A percentile compares a stretch with the other conserved stretches of the same genome.
phyloP scores from a whole-genome alignment of 2,113 vertebrate species.

The Oriolus oriolus region DNA sequence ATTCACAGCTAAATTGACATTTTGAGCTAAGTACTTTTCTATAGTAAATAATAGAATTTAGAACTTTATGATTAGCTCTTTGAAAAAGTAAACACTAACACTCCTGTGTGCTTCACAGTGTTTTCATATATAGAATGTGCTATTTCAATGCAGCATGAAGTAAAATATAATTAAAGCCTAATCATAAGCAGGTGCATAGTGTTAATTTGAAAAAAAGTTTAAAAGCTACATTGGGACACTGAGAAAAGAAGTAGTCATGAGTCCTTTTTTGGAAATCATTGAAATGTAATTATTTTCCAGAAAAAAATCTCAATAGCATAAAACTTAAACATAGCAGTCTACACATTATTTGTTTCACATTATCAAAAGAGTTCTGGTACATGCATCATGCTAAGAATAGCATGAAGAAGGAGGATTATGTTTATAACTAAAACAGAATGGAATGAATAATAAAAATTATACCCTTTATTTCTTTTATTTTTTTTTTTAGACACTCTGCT shows the following conservation, averaged over 20 bases:
- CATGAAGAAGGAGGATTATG: not conserved
- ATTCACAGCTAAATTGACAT: not conserved
- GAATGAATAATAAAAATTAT: not conserved
- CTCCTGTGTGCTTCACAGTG: not conserved
- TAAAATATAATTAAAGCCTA: constrained; percentile 21
- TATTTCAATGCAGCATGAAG: not conserved
- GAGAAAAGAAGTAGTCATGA: not conserved
- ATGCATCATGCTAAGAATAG: not conserved
- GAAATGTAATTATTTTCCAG: not conserved
- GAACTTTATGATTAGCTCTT: not conserved
- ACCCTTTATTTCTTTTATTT: not conserved
- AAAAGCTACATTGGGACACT: not conserved
- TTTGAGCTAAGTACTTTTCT: not conserved
- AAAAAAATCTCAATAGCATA: not conserved
- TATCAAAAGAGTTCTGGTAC: not conserved
- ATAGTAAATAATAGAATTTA: not conserved
- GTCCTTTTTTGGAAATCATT: not conserved
- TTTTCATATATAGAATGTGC: not conserved
- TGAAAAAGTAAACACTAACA: not conserved
- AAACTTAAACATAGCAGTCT: not conserved
- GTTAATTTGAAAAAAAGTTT: constrained; percentile 7
- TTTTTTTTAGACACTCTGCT: not conserved
- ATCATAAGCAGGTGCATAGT: constrained; percentile 9
- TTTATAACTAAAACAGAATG: not conserved
- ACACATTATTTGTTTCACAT: not conserved